phyloP scores from a whole-genome alignment of 2,888 invertebrate genomes.

The Caenorhabditis imperialis region DNA sequence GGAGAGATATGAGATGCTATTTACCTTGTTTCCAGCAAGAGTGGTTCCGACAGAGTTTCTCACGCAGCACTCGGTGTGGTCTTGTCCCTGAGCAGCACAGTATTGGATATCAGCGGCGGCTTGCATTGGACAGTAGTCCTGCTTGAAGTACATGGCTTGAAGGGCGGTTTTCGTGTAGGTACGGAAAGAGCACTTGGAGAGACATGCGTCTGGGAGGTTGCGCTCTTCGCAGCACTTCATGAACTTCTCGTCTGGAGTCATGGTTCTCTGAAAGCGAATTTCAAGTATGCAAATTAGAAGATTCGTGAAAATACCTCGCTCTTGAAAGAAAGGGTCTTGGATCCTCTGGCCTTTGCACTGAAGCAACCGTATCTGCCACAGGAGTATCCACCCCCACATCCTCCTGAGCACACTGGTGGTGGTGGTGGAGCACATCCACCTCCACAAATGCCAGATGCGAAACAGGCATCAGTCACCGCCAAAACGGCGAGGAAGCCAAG shows the following conservation, averaged over 20 bases:
- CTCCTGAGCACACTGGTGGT: conserved; percentile 64
- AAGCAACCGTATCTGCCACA: conserved; percentile 76
- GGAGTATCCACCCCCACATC: conserved; percentile 65
- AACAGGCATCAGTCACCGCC: conserved; percentile 67
- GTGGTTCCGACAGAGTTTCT: conserved; percentile 69
- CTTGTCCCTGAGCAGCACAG: conserved; percentile 72
- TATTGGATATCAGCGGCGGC: conserved; percentile 77
- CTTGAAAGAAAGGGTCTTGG: conserved; percentile 48
- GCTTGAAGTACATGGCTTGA: conserved; percentile 77
- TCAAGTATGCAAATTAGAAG: not conserved
- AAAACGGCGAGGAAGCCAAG: conserved; percentile 39
- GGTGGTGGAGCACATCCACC: conserved; percentile 74
- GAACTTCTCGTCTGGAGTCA: conserved; percentile 76
- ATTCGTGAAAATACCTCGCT: conserved; percentile 15
- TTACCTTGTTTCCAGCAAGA: conserved; percentile 65
- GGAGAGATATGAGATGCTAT: not conserved
- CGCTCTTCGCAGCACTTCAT: conserved; percentile 75
- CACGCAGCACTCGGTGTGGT: conserved; percentile 66
- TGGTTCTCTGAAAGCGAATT: conserved; percentile 17
- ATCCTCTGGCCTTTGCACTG: conserved; percentile 65
- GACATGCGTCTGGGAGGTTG: conserved; percentile 75
- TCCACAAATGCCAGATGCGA: conserved; percentile 76
- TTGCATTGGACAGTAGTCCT: conserved; percentile 76
- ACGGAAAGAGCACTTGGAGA: conserved; percentile 73
- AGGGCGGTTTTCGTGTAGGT: conserved; percentile 73